Evolutionary conservation across 2,888 invertebrate genomes (phyloP), one percentile per base, ranked within the genome.

Genomic region (Kryphioiulus occultus): DNA sequence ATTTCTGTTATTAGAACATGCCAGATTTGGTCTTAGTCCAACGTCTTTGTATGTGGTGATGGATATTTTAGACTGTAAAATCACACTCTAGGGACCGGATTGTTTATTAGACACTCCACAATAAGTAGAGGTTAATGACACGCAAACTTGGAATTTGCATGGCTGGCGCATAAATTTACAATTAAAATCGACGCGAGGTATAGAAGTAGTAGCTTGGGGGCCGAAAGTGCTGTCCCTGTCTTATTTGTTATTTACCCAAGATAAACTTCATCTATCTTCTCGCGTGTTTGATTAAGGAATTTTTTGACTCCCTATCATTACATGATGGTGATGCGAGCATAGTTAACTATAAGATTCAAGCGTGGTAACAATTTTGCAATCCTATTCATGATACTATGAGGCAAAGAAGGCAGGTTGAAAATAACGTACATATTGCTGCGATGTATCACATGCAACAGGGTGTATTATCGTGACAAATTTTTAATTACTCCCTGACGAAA

Each of bases 181-280:
- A 78, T 78, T 78, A 78, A 78, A 78, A 32, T 78, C 78, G 30
- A 78, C 78, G 30, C 26, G 68, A 68, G 68, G 68, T 78, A 78
- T 78, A 78, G 78, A 78, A 26, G 30, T 10, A 26, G 78, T 78
- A 78, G 78, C 78, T 78, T 30, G 15, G 30, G 78, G 78, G 78
- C 26, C 26, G 15, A 30, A 78, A 78, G 78, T 30, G 78, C 30
- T 78, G 78, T 30, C 78, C 78, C 78, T 26, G 30, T 78, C 78
- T 26, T 78, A 78, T 78, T 78, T 78, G 78, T 30, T 78, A 78
- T 78, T 78, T 78, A 78, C 78, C 78, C 78, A 78, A 78, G 78
- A 26, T 30, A 78, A 78, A 78, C 78, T 78, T 78, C 78, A 78
- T 78, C 15, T 30, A 78, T 78, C 78, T 78, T 78, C 78, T 78